Base-by-base conservation (phyloP, 2,888 invertebrate species). In the Nomada fucata region DNA sequence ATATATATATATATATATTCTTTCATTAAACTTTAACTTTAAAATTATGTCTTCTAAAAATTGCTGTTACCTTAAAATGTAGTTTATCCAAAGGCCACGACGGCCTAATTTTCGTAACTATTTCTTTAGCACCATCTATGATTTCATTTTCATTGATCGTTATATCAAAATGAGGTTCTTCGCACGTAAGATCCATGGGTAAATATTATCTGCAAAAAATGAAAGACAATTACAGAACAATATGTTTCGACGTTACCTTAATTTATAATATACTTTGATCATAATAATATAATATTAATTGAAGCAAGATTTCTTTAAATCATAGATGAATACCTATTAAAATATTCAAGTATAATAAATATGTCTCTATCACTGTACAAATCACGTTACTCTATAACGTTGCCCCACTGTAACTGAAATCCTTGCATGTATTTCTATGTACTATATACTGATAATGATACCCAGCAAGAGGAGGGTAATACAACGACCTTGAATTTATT, bases 51-150 rank as follows among this genome's bases (percentile, higher is more conserved):
- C 50, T 64, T 23, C 53, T 44, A 82, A 68, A 53, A 53, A 59
- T 3, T n/a, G 44, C 1, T 18, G 50, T 86, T 94, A 97, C 97
- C 96, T 97, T 97, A 92, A 96, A 96, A 90, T 95, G 94, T 79
- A 97, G 95, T 89, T 95, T 94, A 85, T 95, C 94, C 80, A 94
- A 89, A 74, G 95, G 93, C 98, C 98, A 98, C 59, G 94, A 89
- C 23, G 97, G 97, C 91, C 97, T 95, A 86, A 98, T 95, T 65
- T 94, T 94, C 93, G 95, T 94, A 78, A 98, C 94, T 89, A 98
- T 94, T 92, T 96, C 94, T 86, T 94, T 94, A 72, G 97, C 96
- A 88, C 97, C 97, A 59, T 94, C 94, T 86, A 95, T 95, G 67
- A 97, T 94, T 92, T 96, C 94, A 91, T 95, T 94, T 92, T 97